Conservation (phyloP, 2,113 vertebrate genomes). For the Solea senegalensis region DNA sequence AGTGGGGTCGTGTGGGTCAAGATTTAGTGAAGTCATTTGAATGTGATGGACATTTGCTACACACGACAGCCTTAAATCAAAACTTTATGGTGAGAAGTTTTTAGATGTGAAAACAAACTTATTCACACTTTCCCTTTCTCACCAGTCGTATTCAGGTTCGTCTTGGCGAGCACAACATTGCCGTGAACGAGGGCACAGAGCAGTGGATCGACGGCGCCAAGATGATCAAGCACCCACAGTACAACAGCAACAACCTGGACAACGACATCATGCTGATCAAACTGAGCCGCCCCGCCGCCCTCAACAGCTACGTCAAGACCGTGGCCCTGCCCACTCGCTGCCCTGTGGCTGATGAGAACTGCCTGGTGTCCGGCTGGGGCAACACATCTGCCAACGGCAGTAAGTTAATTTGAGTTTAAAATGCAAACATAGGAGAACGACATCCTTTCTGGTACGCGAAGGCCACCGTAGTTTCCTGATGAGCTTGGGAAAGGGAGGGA, state of each 20-base stretch:
- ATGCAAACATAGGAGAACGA: too few relatives aligned
- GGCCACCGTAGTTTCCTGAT: too few relatives aligned
- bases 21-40: too few relatives aligned
- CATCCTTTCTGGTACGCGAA: too few relatives aligned
- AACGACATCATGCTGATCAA: slow-evolving; percentile 89
- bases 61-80: too few relatives aligned
- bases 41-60: too few relatives aligned
- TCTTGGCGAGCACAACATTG: slow-evolving; percentile 81
- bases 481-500: too few relatives aligned
- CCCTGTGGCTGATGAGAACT: slow-evolving; percentile 74
- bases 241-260: slow-evolving; percentile 73
- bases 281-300: slow-evolving; percentile 56
- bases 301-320: slow-evolving; percentile 76
- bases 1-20: too few relatives aligned
- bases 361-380: slow-evolving; percentile 88
- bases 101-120: too few relatives aligned
- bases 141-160: slow-evolving; percentile 70
- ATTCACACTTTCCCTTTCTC: not conserved
- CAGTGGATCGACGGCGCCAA: slow-evolving; percentile 60
- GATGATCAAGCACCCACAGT: slow-evolving; percentile 71
- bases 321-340: slow-evolving; percentile 77
- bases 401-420: slow-evolving; percentile 33
- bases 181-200: slow-evolving; percentile 68
- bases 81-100: too few relatives aligned
- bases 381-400: slow-evolving; percentile 77